Evolutionary conservation across 1,140 invertebrate species (phyloP).

Genomic region (Trichomalopsis sarcophagae): DNA sequence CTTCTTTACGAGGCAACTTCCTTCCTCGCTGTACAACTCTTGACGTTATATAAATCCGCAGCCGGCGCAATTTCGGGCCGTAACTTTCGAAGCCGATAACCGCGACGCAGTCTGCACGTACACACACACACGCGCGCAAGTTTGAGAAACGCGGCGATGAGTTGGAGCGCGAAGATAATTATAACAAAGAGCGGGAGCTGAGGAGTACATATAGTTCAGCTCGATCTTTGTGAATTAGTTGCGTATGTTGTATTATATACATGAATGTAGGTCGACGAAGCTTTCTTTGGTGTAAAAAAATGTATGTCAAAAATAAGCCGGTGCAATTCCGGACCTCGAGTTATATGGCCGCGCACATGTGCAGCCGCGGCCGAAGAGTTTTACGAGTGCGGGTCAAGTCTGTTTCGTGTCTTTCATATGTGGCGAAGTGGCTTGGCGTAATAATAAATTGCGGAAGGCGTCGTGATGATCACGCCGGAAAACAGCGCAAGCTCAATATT

Average conservation of each 20-base stretch:
- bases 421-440: neutral
- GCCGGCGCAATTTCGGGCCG: neutral
- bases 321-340: no score
- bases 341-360: neutral
- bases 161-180: neutral
- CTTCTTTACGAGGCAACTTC: slow-evolving; percentile 19
- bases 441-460: neutral
- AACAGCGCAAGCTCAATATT: neutral
- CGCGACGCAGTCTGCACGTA: neutral
- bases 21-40: neutral
- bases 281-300: no score
- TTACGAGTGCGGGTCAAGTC: slow-evolving; percentile 4
- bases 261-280: no score
- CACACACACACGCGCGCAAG: neutral
- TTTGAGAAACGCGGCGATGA: neutral
- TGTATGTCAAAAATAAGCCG: no score
- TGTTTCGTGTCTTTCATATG: neutral
- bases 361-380: neutral
- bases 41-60: neutral
- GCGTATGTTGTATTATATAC: no score
- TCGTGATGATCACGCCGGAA: neutral
- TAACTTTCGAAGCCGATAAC: neutral
- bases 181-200: neutral
- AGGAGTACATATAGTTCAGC: no score
- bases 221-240: no score